phyloP scores from a whole-genome alignment of 1,140 invertebrate species.

The Dreissena polymorpha region DNA sequence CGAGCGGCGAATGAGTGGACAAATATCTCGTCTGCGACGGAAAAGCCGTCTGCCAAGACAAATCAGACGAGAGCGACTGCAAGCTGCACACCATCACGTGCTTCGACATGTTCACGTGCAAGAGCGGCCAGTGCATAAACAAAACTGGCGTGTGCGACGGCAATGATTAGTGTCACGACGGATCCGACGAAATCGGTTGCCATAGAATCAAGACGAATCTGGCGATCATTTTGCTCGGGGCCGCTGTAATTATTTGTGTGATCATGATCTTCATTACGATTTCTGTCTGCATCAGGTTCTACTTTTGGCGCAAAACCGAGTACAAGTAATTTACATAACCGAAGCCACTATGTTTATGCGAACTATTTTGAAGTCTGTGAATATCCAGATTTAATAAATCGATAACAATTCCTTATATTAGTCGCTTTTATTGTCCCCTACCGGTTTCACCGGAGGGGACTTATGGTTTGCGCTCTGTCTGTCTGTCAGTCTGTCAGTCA shows the following conservation, averaged over 20 bases:
- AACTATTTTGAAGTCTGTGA: too few species aligned
- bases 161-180: not conserved
- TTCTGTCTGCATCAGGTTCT: not conserved
- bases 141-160: not conserved
- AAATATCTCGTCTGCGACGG: constrained; percentile 5
- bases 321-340: too few species aligned
- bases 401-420: too few species aligned
- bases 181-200: not conserved
- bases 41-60: not conserved
- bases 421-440: too few species aligned
- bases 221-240: not conserved
- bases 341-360: too few species aligned
- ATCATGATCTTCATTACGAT: not conserved
- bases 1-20: not conserved
- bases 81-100: not conserved
- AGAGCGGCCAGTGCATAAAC: not conserved
- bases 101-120: not conserved
- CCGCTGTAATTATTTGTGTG: not conserved
- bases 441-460: too few species aligned
- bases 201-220: not conserved
- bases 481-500: too few species aligned
- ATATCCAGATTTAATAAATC: too few species aligned
- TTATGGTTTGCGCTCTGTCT: too few species aligned
- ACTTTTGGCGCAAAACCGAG: too few species aligned
- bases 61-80: constrained; percentile 2